Base-by-base conservation (phyloP, 2,113 vertebrate species). In the Nothobranchius furzeri region DNA sequence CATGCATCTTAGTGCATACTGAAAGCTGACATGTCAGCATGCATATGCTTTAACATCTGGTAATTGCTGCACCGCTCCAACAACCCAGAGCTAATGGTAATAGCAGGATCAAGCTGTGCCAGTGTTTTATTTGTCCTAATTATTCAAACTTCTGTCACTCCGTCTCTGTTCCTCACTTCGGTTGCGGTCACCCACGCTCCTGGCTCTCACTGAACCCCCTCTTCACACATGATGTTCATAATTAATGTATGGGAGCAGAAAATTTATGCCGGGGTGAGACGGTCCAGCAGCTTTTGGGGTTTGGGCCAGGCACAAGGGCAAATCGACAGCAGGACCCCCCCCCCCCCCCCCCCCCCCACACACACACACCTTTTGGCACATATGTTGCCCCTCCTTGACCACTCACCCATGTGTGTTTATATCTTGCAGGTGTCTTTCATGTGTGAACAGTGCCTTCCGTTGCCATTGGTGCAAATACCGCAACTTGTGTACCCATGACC, bases 381-480 rank as follows among this genome's bases (percentile, higher is more conserved):
- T 46, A 54, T 12, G 0, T 15, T 52, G 35, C 59, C 57, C 60
- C 68, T 69, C 63, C 68, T 74, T 64, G 64, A 78, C 72, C 3
- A 25, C 64, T 50, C 25, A 63, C 24, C 62, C 4, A 30, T 83
- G 43, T 76, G 48, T 75, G 64, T 73, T 60, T 78, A 71, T 70
- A 36, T 76, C 46, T 25, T 48, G 73, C 90, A 98, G 98, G 92
- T 99, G 97, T 92, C 93, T 99, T 75, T 99, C 98, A 17, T 99
- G 98, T 37, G 98, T 99, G 82, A 98, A 95, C 90, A 98, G 98
- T 30, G 95, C 96, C 47, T 99, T 99, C 91, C 96, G 93, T 83
- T 99, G 98, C 91, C 96, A 98, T 80, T 99, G 98, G 98, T 99
- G 98, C 93, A 99, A 99, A 83, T 99, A 99, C 87, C 92, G 97